Percentiles rank a stretch among this genome's conserved stretches.
Conservation (phyloP, 1,140 invertebrate genomes). For the Drosophila sucinea region DNA sequence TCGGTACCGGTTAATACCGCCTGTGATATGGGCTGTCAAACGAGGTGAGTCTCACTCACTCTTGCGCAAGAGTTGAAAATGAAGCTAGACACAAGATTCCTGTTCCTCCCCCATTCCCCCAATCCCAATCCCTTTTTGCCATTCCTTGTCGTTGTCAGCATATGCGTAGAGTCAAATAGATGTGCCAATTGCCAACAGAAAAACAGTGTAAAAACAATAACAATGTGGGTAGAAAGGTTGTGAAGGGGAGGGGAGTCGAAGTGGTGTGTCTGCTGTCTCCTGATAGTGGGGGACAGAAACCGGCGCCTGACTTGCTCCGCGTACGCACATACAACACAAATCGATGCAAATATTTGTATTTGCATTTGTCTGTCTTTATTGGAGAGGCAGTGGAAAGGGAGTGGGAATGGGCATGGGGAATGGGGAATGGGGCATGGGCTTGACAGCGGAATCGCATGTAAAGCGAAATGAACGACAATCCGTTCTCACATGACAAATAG, state of each 20-base stretch:
- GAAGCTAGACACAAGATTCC: conserved; percentile 6
- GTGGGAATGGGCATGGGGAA: background rate
- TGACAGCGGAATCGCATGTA: conserved; percentile 14
- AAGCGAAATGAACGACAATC: conserved; percentile 1
- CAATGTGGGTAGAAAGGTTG: conserved; percentile 22
- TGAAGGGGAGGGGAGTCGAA: background rate
- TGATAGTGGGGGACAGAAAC: background rate
- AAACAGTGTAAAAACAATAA: conserved; percentile 72
- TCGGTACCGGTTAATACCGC: conserved; percentile 67
- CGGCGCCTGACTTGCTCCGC: conserved; percentile 38
- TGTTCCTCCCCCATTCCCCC: background rate
- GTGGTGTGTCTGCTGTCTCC: background rate
- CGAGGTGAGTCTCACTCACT: conserved; percentile 61
- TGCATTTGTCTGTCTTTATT: conserved; percentile 68
- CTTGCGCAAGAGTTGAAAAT: background rate
- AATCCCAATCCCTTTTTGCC: background rate
- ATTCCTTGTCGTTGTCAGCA: conserved; percentile 22
- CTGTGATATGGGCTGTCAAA: conserved; percentile 83
- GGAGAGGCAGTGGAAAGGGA: conserved; percentile 37
- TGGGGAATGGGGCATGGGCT: background rate
- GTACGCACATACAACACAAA: conserved; percentile 60
- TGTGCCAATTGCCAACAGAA: conserved; percentile 58
- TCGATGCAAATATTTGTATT: conserved; percentile 81
- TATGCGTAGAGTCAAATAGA: conserved; percentile 60
- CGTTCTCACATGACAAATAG: conserved; percentile 2